Base-by-base conservation (phyloP, 2,113 vertebrate genomes). In the Hucho hucho region DNA sequence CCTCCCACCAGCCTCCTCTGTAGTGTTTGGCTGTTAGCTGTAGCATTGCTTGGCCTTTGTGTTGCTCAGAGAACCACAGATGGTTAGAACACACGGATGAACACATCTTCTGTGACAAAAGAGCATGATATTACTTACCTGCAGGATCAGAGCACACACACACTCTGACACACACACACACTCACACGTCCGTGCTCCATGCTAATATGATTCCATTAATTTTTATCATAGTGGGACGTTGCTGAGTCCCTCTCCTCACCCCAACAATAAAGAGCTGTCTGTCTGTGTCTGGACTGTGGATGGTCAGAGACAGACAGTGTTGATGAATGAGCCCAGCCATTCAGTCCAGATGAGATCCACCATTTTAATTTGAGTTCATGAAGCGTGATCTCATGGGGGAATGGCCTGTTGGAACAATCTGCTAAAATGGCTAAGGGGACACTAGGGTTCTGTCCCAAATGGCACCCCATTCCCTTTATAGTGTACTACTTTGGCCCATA, bases 111-210 rank as follows among this genome's bases (percentile, higher is more conserved):
- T 20, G 18, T 32, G 32, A 28, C 25, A n/a, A 24, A 5, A 28
- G 53, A 56, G 22, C 9, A 73, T n/a, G 49, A 18, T n/a, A 77
- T 12, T 28, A 47, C 79, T 74, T 77, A 74, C 79, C 79, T 77
- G 67, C 26, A 69, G 1, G 43, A 49, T 9, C 72, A 72, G 64
- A 26, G 75, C 25, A 53, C n/a, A n/a, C n/a, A n/a, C n/a, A n/a
- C n/a, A n/a, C n/a, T n/a, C n/a, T n/a, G n/a, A n/a, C n/a, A 43
- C 20, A 5, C 49, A 53, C 2, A 53, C 49, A 32, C 37, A 3
- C 7, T 11, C 20, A 18, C 49, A 16, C 1, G 16, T 53, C 49
- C 4, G 49, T 18, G 49, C 49, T 53, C 13, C 13, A 18, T 53
- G 49, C 14, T 16, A 53, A 53, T 22, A 1, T 61, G 58, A 61